These are phyloP conservation scores for Trissolcus brochymenae DNA, from an alignment of 2,888 invertebrate genomes.

Conservation along the genomic window DNA sequence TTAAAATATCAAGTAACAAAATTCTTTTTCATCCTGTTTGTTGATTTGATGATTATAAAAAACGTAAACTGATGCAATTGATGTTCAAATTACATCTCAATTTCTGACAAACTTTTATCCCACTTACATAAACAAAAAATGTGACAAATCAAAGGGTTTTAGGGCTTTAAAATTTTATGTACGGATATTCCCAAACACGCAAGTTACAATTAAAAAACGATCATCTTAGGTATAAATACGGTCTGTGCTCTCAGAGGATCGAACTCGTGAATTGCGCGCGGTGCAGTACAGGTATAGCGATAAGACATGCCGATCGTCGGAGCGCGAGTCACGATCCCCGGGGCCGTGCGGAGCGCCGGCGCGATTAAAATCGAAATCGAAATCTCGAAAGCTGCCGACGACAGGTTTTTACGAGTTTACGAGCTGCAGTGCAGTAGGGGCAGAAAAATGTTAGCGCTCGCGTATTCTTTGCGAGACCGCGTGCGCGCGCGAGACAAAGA, in stretches of 20 bases:
- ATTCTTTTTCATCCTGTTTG: too few relatives aligned
- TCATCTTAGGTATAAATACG: constrained; percentile 39
- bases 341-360: constrained; percentile 30
- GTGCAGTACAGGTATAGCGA: constrained; percentile 13
- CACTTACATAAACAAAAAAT: neutral
- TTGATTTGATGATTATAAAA: too few relatives aligned
- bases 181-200: constrained; percentile 37
- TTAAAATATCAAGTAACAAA: too few relatives aligned
- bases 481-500: constrained; percentile 28
- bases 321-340: constrained; percentile 53
- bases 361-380: constrained; percentile 61
- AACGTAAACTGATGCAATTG: too few relatives aligned
- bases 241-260: constrained; percentile 9
- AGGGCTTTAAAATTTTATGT: too few relatives aligned
- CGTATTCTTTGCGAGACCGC: neutral
- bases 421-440: constrained; percentile 38
- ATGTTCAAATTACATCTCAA: neutral
- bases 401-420: constrained; percentile 54
- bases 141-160: neutral
- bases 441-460: constrained; percentile 15
- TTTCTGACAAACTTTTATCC: neutral
- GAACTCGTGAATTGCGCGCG: constrained; percentile 48
- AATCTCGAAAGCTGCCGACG: constrained; percentile 58
- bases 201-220: constrained; percentile 40
- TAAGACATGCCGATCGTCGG: constrained; percentile 45